Evolutionary conservation across 2,888 invertebrate species (phyloP), one percentile per base, ranked within the genome.

Genomic region (Stenichneumon culpator): DNA sequence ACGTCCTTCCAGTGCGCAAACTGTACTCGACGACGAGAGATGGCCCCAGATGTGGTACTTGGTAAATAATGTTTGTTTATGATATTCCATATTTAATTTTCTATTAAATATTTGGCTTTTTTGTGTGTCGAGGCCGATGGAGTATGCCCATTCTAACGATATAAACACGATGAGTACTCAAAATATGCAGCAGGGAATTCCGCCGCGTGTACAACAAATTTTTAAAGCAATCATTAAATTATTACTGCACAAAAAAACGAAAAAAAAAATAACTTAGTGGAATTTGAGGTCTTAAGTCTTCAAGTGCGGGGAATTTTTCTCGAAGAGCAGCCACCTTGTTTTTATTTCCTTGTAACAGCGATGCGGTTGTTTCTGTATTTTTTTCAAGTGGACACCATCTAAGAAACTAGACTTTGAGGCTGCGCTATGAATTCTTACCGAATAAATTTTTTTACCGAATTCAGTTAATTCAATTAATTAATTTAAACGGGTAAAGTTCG

Each of bases 11-110:
- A 91, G 87, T 73, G 57, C 86, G 39, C 88, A 87, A 93, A 86
- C 93, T 91, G 32, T 95, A 87, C 95, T 98, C 87, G 97, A 97
- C 92, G 99, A 99, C 95, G 98, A 97, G 47, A 97, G 97, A 94
- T 99, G 99, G 99, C 96, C 97, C 50, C 96, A 97, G 90, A 99
- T 98, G 98, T 99, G 99, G 99, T 99, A 99, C 95, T 95, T 99
- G 96, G 99, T 99, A 95, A 96, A 98, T 96, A 82, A 82, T 60
- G 36, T 72, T 78, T 50, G 32, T 11, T 80, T 67, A 32, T 39
- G 0, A n/a, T 32, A 32, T 74, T 60, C 65, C 44, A 16, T 16
- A 11, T 25, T 4, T 14, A 14, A 25, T 32, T 74, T 39, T 68
- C 68, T 32, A 22, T 65, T 1, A 22, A 7, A 63, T 36, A 25